A percentile compares a stretch with the other conserved stretches of the same genome.
phyloP scores from a whole-genome alignment of 2,888 invertebrate genomes.

The Serripes groenlandicus region DNA sequence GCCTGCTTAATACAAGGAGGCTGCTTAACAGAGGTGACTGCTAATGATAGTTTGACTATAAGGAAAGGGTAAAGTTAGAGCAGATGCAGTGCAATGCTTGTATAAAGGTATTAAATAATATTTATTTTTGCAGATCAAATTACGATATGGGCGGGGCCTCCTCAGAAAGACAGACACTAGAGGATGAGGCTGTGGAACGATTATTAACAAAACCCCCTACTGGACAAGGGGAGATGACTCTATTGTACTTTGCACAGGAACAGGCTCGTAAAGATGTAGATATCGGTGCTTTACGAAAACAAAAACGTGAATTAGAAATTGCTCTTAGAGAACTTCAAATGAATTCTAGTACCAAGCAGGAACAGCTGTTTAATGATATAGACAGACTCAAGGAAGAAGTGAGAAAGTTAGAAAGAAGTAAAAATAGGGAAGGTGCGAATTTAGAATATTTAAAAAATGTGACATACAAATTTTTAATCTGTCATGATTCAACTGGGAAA shows the following conservation, averaged over 20 bases:
- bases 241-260: slow-evolving; percentile 94
- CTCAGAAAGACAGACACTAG: slow-evolving; percentile 66
- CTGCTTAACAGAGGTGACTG: too few relatives aligned
- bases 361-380: slow-evolving; percentile 87
- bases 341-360: slow-evolving; percentile 84
- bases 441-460: slow-evolving; percentile 97
- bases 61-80: too few relatives aligned
- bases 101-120: too few relatives aligned
- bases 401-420: slow-evolving; percentile 86
- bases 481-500: slow-evolving; percentile 90
- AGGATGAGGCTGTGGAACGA: slow-evolving; percentile 74
- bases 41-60: too few relatives aligned
- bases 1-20: too few relatives aligned
- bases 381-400: slow-evolving; percentile 88
- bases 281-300: slow-evolving; percentile 91
- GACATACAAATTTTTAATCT: slow-evolving; percentile 92
- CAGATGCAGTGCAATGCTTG: too few relatives aligned
- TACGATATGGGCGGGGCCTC: slow-evolving; percentile 68
- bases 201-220: slow-evolving; percentile 78
- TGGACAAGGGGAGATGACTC: slow-evolving; percentile 86
- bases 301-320: slow-evolving; percentile 89
- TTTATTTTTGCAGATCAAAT: slow-evolving; percentile 39
- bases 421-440: slow-evolving; percentile 93
- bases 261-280: slow-evolving; percentile 93
- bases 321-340: slow-evolving; percentile 88